Evolutionary conservation across 2,888 invertebrate species (phyloP).

Genomic region (Nudaria mundana): DNA sequence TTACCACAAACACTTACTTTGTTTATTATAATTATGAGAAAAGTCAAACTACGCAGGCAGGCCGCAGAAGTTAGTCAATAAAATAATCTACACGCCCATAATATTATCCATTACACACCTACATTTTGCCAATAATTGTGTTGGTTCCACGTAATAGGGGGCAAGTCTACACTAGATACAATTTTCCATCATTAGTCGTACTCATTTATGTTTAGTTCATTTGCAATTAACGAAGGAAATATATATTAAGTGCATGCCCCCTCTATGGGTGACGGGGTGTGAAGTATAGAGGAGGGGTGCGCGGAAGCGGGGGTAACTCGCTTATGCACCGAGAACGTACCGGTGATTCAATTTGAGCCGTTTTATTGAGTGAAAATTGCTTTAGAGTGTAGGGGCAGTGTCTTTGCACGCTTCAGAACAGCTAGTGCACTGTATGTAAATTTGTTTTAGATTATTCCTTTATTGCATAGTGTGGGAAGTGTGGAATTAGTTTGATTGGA

Average conservation of each 20-base stretch:
- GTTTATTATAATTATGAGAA: too few species aligned
- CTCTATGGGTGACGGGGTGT: slow-evolving; percentile 6
- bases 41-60: too few species aligned
- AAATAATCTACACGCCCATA: too few species aligned
- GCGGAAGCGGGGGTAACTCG: slow-evolving; percentile 33
- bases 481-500: slow-evolving; percentile 13
- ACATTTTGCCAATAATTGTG: too few species aligned
- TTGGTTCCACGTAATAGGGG: neutral
- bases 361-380: slow-evolving; percentile 46
- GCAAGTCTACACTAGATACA: neutral
- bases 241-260: slow-evolving; percentile 36
- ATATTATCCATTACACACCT: too few species aligned
- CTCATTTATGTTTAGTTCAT: slow-evolving; percentile 27
- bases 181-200: slow-evolving; percentile 23
- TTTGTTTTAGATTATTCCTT: slow-evolving; percentile 26
- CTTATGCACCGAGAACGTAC: slow-evolving; percentile 39
- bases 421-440: slow-evolving; percentile 28
- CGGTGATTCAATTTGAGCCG: slow-evolving; percentile 41
- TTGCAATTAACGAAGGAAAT: slow-evolving; percentile 28
- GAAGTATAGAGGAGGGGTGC: slow-evolving; percentile 7
- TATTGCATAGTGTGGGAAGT: slow-evolving; percentile 6
- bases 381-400: slow-evolving; percentile 33
- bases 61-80: too few species aligned
- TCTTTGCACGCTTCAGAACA: slow-evolving; percentile 11
- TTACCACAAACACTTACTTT: too few species aligned